Evolutionary conservation across 37 sponge, comb jelly and placozoan genomes (phyloP).

Genomic region (Hexactinellida sp.): DNA sequence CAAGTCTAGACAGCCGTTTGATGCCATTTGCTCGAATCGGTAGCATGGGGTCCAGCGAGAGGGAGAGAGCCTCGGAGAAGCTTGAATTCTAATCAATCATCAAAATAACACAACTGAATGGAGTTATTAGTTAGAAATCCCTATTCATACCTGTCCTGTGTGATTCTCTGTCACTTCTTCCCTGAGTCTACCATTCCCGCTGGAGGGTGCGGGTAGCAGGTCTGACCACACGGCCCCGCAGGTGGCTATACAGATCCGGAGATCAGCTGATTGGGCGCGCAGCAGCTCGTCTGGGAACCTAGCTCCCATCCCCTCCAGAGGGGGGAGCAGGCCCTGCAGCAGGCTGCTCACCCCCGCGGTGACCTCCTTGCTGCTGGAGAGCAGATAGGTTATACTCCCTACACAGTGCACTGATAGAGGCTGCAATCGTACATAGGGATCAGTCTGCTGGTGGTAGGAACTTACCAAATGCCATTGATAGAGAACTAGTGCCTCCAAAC

Average conservation of each 20-base stretch:
- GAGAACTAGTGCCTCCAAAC: not conserved
- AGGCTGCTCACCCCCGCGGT: not conserved
- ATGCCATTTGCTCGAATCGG: conserved; percentile 60
- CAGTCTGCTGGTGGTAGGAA: not conserved
- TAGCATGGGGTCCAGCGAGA: conserved; percentile 30
- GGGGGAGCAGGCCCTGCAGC: conserved; percentile 20
- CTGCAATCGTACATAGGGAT: not conserved
- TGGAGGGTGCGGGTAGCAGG: not conserved
- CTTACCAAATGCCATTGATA: conserved; percentile 12
- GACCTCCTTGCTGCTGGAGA: not conserved
- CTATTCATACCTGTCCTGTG: not conserved
- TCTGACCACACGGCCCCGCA: conserved; percentile 55
- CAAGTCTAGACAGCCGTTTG: conserved; percentile 33
- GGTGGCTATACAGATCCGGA: conserved; percentile 56
- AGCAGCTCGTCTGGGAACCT: conserved; percentile 35
- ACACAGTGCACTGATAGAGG: not conserved
- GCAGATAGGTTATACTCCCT: not conserved
- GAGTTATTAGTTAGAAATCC: not conserved
- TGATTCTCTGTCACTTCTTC: not conserved
- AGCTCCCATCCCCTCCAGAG: conserved; percentile 23
- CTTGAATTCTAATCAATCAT: not conserved
- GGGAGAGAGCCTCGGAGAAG: not conserved
- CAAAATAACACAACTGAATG: not conserved
- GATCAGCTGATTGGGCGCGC: conserved; percentile 29
- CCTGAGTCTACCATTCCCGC: no score